phyloP scores from a whole-genome alignment of 92 coral and sea anemone species.

The Siderastrea siderea region DNA sequence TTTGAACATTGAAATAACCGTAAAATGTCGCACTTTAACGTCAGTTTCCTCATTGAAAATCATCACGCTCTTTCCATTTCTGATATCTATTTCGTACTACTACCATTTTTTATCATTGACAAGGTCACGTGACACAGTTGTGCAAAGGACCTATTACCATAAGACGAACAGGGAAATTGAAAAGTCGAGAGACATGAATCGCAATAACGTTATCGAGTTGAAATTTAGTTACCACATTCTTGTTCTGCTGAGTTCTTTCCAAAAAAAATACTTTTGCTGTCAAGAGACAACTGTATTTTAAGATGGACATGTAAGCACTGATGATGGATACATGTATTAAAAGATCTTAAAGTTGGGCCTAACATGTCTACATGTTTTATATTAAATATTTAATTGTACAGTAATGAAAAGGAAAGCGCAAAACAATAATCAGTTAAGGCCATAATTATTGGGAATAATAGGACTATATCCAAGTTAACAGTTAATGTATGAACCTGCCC shows the following conservation, averaged over 20 bases:
- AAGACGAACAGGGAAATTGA: constrained; percentile 1
- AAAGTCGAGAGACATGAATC: too few relatives aligned
- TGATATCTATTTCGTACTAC: too few relatives aligned
- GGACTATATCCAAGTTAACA: constrained; percentile 11
- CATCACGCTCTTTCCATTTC: too few relatives aligned
- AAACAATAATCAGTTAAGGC: constrained; percentile 37
- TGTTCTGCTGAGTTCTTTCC: too few relatives aligned
- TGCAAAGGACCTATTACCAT: background rate
- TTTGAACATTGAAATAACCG: too few relatives aligned
- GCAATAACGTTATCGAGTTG: constrained; percentile 42
- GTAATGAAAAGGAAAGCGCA: constrained; percentile 22
- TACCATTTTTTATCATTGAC: too few relatives aligned
- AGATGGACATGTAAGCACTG: constrained; percentile 42
- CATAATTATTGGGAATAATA: constrained; percentile 32
- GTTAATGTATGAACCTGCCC: constrained; percentile 8
- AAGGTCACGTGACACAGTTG: too few relatives aligned
- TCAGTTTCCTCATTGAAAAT: too few relatives aligned
- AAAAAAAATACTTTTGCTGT: too few relatives aligned
- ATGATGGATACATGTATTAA: constrained; percentile 42
- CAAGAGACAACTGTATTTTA: too few relatives aligned
- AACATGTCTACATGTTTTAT: constrained; percentile 21
- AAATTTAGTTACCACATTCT: too few relatives aligned
- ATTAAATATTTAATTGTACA: constrained; percentile 23
- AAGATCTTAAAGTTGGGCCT: constrained; percentile 42
- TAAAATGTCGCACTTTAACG: too few relatives aligned